Evolutionary conservation across 2,888 invertebrate species (phyloP), one percentile per base, ranked within the genome.

Genomic region (Sphaerolaimus hirsutus): DNA sequence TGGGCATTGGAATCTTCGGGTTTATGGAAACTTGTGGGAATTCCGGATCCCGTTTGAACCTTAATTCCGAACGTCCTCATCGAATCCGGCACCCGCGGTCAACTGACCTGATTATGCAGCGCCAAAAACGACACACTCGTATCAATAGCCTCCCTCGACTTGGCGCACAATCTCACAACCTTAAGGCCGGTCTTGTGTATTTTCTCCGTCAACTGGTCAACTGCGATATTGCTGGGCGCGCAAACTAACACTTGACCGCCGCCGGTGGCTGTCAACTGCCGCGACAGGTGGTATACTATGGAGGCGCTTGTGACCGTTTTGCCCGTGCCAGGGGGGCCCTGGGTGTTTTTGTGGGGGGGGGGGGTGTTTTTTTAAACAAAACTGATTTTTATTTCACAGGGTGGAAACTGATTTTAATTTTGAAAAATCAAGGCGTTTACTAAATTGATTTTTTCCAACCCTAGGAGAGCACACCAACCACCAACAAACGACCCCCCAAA

Each of bases 241-340:
- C 97, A 97, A 0, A 99, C 97, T 1, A 99, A 71, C 1, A 97
- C 89, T 35, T 44, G 24, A 3, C 49, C 47, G 12, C 32, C 47
- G n/a, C n/a, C n/a, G n/a, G n/a, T n/a, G n/a, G n/a, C n/a, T n/a
- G n/a, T n/a, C n/a, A n/a, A 84, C 62, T 89, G 86, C 58, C 86
- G 79, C 0, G 84, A 87, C 48, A 99, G 70, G 63, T 99, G 97
- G 65, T 91, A 97, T 2, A 99, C 97, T 54, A 99, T 87, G 0
- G 93, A 91, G 0, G 97, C 97, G 1, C 93, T 93, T 0, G 97
- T 99, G 0, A 97, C 97, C 0, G 97, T 99, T 69, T 99, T 97
- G 4, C 93, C 93, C 0, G 93, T 93, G 43, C 87, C 87, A 0
- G 91, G 89, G 0, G 84, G 84, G 0, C 86, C 71, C 66, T 67